Conservation (phyloP, 2,888 invertebrate genomes). For the Sabatieria punctata region DNA sequence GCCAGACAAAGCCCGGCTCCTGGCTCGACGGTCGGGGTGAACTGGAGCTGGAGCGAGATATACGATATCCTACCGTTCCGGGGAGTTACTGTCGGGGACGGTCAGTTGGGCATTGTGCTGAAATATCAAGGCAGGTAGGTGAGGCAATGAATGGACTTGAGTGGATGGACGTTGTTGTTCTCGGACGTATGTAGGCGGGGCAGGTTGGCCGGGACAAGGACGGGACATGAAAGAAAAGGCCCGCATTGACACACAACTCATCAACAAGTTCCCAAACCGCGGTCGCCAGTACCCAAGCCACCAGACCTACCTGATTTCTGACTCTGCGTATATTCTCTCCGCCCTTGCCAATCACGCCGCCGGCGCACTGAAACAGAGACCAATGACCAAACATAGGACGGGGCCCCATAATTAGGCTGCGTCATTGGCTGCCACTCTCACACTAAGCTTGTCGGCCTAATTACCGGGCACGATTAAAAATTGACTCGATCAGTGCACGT, state of each 20-base stretch:
- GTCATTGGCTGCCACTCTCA: too few species aligned
- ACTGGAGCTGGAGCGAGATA: neutral
- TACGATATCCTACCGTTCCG: constrained; percentile 74
- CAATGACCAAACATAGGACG: too few species aligned
- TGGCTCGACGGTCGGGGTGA: too few species aligned
- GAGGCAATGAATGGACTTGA: too few species aligned
- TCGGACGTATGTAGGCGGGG: too few species aligned
- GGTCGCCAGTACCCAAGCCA: neutral
- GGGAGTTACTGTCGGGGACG: constrained; percentile 99
- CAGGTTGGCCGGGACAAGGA: constrained; percentile 35
- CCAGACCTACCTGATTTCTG: constrained; percentile 71
- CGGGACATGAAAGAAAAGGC: constrained; percentile 15
- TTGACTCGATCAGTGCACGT: too few species aligned
- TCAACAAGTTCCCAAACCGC: neutral
- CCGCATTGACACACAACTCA: neutral
- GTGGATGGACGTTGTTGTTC: too few species aligned
- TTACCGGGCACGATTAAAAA: too few species aligned
- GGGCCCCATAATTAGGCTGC: too few species aligned
- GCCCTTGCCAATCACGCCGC: constrained; percentile 95
- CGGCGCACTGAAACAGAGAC: constrained; percentile 62
- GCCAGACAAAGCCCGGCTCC: too few species aligned
- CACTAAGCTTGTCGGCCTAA: too few species aligned
- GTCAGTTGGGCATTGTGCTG: constrained; percentile 99
- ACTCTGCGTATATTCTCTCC: constrained; percentile 93
- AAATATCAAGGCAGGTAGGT: too few species aligned